Base-by-base conservation (phyloP, 2,797 vertebrate genomes). In the Tinamus major region DNA sequence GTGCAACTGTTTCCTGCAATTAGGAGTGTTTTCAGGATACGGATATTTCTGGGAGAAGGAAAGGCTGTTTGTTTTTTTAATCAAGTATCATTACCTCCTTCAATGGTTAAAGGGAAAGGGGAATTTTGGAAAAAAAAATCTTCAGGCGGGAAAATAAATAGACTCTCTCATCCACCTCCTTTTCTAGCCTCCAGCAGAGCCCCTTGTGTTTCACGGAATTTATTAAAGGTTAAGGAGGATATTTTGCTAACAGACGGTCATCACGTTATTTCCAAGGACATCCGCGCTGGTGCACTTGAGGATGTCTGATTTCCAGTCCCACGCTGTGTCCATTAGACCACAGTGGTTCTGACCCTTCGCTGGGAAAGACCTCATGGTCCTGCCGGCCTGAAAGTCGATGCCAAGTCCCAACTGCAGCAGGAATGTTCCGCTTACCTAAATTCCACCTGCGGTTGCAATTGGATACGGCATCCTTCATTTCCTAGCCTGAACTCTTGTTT, bases 361-460 rank as follows among this genome's bases (percentile, higher is more conserved):
- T 93, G 83, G 56, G 82, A 92, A 92, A 93, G 74, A 85, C 94
- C 94, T 85, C 70, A 3, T 41, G 67, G 61, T 85, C 88, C 58
- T 61, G 87, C 78, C 2, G 78, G 77, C 89, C 85, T 94, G 96
- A 95, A 95, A 96, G 71, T 68, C 49, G 95, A 96, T 0, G 61
- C 92, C 87, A 82, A 85, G 79, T 92, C 92, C 83, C 95, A 93
- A 95, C 83, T 86, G 94, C 0, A 1, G 93, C 92, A 41, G 94
- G 81, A 92, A 83, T 16, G 0, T 90, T 91, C 87, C 92, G 83
- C 92, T 96, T 93, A 96, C 95, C 96, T 96, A 79, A 84, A 94
- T 93, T 96, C 91, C 96, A 96, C 96, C 95, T 96, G 95, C 89
- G 91, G 83, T 48, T 94, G 96, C 94, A 96, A 96, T 92, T 90